Conservation (phyloP, 2,888 invertebrate genomes). For the Lasioglossum zephyrum region DNA sequence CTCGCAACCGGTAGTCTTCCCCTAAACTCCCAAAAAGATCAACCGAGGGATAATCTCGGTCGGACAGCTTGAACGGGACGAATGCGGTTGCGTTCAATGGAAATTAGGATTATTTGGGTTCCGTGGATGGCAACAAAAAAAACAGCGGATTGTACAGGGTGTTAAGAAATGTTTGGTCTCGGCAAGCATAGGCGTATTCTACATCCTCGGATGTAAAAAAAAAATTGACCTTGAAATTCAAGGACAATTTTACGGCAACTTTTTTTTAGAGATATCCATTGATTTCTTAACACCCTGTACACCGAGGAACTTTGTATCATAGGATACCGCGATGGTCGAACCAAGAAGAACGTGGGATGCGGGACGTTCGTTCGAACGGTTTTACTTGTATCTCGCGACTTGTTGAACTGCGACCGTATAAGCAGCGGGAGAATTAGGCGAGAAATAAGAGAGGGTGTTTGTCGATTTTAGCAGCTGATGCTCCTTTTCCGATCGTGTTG, state of each 20-base stretch:
- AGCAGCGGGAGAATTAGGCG: neutral
- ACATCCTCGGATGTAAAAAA: too few species aligned
- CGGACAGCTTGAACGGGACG: neutral
- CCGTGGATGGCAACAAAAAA: neutral
- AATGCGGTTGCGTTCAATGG: slow-evolving; percentile 1
- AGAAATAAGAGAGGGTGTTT: slow-evolving; percentile 16
- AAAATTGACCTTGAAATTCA: too few species aligned
- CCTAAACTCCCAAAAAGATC: neutral
- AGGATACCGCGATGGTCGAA: slow-evolving; percentile 6
- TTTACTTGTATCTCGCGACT: slow-evolving; percentile 21
- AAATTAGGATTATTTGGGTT: slow-evolving; percentile 3
- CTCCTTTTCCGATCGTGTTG: slow-evolving; percentile 54
- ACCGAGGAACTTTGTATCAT: slow-evolving; percentile 29
- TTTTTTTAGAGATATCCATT: too few species aligned
- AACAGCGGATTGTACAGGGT: neutral
- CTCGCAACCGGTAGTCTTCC: slow-evolving; percentile 36
- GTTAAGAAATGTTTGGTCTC: too few species aligned
- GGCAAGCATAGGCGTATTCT: too few species aligned
- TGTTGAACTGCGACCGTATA: slow-evolving; percentile 10
- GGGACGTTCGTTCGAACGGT: slow-evolving; percentile 18
- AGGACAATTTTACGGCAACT: too few species aligned
- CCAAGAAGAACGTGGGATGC: neutral
- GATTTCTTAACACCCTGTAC: too few species aligned
- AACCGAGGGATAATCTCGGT: neutral
- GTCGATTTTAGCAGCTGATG: slow-evolving; percentile 47